Evolutionary conservation across 2,113 vertebrate genomes (phyloP).

Genomic region (Chlamydotis undulata): DNA sequence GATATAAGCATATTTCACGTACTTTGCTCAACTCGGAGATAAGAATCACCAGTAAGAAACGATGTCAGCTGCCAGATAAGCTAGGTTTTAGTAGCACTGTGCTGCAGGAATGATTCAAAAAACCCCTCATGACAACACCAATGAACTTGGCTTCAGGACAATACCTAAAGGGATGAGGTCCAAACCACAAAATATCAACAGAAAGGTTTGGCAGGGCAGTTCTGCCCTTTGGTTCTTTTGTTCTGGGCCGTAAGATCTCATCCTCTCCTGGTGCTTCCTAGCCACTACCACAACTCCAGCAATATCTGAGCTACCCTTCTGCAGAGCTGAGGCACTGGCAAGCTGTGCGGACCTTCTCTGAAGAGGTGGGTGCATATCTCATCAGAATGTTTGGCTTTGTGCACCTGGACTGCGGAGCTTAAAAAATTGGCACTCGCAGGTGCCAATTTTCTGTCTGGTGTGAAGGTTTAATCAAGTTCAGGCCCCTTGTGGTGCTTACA

Average conservation of each 20-base stretch:
- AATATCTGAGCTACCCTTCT: not conserved
- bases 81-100: not conserved
- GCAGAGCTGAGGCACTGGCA: not conserved
- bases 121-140: accelerated
- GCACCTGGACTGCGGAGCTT: not conserved
- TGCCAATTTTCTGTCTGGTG: not conserved
- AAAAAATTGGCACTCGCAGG: not conserved
- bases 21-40: not conserved
- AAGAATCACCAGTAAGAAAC: not conserved
- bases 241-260: not conserved
- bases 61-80: not conserved
- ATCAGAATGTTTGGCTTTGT: not conserved
- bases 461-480: not conserved
- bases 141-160: not conserved
- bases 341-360: not conserved
- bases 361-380: not conserved
- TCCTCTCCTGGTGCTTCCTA: not conserved
- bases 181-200: not conserved
- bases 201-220: not conserved
- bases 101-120: not conserved
- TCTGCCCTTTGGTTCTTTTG: not conserved
- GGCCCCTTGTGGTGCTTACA: not conserved
- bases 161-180: not conserved
- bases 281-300: not conserved
- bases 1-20: not conserved